Evolutionary conservation across 2,888 invertebrate genomes (phyloP), one percentile per base, ranked within the genome.

Genomic region (Ferrisia virgata): DNA sequence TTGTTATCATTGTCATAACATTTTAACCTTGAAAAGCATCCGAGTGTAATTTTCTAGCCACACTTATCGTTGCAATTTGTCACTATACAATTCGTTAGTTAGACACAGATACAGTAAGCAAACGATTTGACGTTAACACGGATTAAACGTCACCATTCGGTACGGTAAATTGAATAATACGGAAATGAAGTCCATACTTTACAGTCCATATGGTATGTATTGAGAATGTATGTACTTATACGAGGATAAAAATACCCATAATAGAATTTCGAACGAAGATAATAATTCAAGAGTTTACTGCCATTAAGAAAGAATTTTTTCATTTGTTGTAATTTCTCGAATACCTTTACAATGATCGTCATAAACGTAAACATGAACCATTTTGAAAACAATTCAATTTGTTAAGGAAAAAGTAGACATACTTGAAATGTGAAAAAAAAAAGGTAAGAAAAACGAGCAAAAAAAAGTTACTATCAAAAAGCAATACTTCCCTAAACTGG

Each of bases 401-500:
- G 64, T 28, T 15, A 15, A 28, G 64, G 15, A 58, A 58, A 58
- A 58, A 1, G 22, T 25, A n/a, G n/a, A n/a, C 58, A 25, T 13
- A 15, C 36, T n/a, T n/a, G 5, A 25, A 18, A 8, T 1, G 64
- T 28, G 64, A 18, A 2, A 22, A 64, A 64, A 31, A 64, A 47
- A 47, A 22, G 53, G 53, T 22, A 53, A 64, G 64, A 64, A 64
- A 64, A 64, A 64, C 28, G 36, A 76, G 18, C 13, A 76, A 76
- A 76, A n/a, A n/a, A 76, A 36, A 76, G 36, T n/a, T 11, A 76
- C 36, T 36, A 76, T 76, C 36, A 36, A 76, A 76, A 76, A 76
- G 72, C 28, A 76, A 76, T 76, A 76, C 72, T 76, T 36, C 72
- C 72, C 72, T 76, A 76, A 76, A 76, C 36, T 76, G 72, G 72